Percentiles rank a stretch among this genome's conserved stretches.
phyloP scores from a whole-genome alignment of 2,113 vertebrate genomes.

The Nymphicus hollandicus region DNA sequence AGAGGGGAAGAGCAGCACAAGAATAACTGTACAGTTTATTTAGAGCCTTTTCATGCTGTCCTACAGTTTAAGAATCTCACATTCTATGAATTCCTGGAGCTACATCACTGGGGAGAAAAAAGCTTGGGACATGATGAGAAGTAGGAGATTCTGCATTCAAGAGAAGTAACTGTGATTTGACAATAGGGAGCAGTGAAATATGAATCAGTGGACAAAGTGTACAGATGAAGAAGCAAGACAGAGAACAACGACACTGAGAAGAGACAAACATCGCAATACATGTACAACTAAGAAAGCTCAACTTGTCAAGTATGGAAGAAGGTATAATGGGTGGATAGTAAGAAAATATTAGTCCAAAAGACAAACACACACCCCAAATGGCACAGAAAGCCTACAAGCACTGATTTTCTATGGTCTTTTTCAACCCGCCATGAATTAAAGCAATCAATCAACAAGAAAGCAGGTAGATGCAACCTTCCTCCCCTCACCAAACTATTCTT shows the following conservation, averaged over 20 bases:
- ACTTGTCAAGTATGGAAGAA: neutral
- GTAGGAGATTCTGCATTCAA: neutral
- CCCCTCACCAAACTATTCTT: neutral
- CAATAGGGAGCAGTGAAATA: neutral
- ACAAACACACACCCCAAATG: neutral
- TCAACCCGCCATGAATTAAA: neutral
- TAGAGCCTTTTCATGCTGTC: neutral
- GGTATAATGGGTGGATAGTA: neutral
- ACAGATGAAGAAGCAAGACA: neutral
- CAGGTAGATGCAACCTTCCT: neutral
- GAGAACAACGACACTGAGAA: neutral
- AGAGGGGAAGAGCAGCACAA: neutral
- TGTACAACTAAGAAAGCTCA: neutral
- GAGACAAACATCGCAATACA: neutral
- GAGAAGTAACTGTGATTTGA: neutral
- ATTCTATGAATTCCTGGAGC: neutral
- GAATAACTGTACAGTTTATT: neutral
- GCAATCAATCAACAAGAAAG: neutral
- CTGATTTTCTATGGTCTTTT: neutral
- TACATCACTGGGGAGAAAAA: neutral
- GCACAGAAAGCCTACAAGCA: neutral
- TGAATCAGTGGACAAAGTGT: neutral
- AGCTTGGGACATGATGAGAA: neutral
- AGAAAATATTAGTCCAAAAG: neutral
- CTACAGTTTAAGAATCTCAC: neutral